Evolutionary conservation across 2,888 invertebrate species (phyloP).

Genomic region (Coleophora deauratella): DNA sequence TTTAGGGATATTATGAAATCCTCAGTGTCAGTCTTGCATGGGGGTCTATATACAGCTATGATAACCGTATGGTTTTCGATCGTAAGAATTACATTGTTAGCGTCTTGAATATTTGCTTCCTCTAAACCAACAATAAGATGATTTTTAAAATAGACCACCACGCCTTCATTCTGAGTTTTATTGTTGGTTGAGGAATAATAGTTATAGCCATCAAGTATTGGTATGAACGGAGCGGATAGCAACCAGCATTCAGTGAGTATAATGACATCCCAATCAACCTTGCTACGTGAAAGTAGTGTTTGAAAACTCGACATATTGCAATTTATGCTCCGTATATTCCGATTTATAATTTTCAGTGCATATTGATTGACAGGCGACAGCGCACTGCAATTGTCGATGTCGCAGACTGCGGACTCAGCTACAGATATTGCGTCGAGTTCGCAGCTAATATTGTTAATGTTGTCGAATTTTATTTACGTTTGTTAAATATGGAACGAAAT

Average conservation of each 20-base stretch:
- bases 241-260: slow-evolving; percentile 21
- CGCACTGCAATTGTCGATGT: not conserved
- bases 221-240: slow-evolving; percentile 8
- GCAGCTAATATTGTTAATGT: not conserved
- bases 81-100: slow-evolving; percentile 15
- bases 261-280: slow-evolving; percentile 16
- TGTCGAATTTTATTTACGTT: not conserved
- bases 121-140: slow-evolving; percentile 3
- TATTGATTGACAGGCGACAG: not conserved
- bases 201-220: slow-evolving; percentile 12
- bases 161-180: slow-evolving; percentile 19
- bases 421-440: not conserved
- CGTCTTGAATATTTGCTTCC: slow-evolving; percentile 12
- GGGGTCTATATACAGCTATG: slow-evolving; percentile 12
- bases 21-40: slow-evolving; percentile 6
- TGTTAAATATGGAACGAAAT: not conserved
- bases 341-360: slow-evolving; percentile 12
- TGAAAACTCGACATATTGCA: slow-evolving; percentile 14
- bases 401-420: not conserved
- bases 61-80: slow-evolving; percentile 6
- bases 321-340: slow-evolving; percentile 20
- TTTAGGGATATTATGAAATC: slow-evolving; percentile 8
- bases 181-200: slow-evolving; percentile 7
- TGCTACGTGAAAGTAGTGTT: slow-evolving; percentile 11
- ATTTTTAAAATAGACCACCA: slow-evolving; percentile 14